phyloP scores from a whole-genome alignment of 2,113 vertebrate species.

The Aphyosemion australe region DNA sequence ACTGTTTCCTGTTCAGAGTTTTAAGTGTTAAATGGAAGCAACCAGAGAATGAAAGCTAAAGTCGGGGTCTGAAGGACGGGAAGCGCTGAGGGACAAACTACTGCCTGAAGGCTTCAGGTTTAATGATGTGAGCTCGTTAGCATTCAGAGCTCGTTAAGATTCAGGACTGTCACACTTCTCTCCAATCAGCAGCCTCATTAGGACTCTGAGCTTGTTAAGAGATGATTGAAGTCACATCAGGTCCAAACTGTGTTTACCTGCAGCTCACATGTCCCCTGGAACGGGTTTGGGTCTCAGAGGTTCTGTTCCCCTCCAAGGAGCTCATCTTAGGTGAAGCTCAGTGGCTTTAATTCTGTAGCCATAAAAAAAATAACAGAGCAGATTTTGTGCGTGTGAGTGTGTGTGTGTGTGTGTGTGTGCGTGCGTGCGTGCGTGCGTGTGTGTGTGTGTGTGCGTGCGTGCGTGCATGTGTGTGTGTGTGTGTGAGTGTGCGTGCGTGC shows the following conservation, averaged over 20 bases:
- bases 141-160: conserved; percentile 2
- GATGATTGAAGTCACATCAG: not conserved
- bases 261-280: not conserved
- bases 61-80: not conserved
- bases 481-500: not conserved
- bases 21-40: no score
- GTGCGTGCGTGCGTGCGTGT: no score
- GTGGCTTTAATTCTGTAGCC: not conserved
- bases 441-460: not conserved
- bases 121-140: conserved; percentile 11
- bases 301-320: not conserved
- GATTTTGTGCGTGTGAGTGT: no score
- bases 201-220: not conserved
- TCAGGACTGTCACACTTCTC: not conserved
- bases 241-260: not conserved
- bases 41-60: not conserved
- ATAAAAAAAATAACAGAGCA: not conserved
- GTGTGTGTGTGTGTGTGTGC: conserved; percentile 2
- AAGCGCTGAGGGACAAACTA: not conserved
- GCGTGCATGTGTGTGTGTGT: not conserved
- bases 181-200: conserved; percentile 11
- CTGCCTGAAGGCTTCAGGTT: not conserved
- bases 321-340: not conserved
- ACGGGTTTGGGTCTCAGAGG: no score
- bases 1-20: no score